Conservation (phyloP, 2,888 invertebrate species). For the Apamea anceps region DNA sequence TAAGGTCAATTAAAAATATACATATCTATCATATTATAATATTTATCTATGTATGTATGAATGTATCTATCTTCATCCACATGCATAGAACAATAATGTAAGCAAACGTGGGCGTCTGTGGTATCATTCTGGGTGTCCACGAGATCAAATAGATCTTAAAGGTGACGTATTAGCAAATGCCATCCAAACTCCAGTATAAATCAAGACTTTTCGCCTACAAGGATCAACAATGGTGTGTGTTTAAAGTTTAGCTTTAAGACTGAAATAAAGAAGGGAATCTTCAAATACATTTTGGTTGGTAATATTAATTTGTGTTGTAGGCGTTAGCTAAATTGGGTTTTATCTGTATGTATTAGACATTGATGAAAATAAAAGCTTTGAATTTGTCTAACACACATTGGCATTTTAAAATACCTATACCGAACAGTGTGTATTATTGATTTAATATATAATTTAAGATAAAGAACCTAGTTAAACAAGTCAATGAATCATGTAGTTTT, state of each 20-base stretch:
- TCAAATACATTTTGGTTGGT: background rate
- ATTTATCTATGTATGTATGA: too few species aligned
- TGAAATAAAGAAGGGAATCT: background rate
- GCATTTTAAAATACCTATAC: background rate
- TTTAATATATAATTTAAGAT: background rate
- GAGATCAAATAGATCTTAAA: background rate
- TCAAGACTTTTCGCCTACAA: background rate
- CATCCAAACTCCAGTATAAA: background rate
- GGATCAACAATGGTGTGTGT: background rate
- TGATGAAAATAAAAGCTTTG: background rate
- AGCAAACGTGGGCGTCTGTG: constrained; percentile 8
- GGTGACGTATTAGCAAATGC: constrained; percentile 6
- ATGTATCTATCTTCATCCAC: background rate
- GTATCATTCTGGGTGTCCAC: background rate
- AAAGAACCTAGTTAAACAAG: background rate
- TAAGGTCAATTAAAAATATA: too few species aligned
- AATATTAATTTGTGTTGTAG: background rate
- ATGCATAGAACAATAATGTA: constrained; percentile 4
- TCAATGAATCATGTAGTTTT: background rate
- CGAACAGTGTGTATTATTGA: background rate
- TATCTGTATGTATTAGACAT: background rate
- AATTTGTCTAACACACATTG: background rate
- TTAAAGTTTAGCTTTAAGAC: background rate
- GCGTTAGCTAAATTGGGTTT: background rate
- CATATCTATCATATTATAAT: too few species aligned